These are phyloP conservation scores for Sitta europaea DNA, from an alignment of 2,113 vertebrate genomes.

Conservation along the genomic window DNA sequence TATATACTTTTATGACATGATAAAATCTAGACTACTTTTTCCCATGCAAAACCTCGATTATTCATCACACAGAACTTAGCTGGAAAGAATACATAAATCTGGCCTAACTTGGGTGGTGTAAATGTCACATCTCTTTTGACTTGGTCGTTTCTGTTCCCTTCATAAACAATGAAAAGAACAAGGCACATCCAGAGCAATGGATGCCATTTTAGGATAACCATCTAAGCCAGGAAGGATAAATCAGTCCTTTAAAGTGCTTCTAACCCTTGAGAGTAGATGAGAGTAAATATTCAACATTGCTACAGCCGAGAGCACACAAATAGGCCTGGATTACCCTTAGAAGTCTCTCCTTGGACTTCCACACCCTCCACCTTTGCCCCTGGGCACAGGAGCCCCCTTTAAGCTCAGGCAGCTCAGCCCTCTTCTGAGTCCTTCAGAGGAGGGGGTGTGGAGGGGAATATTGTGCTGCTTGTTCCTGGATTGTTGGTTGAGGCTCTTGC, in stretches of 20 bases:
- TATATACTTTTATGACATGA: background rate
- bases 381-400: background rate
- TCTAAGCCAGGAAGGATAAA: background rate
- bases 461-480: background rate
- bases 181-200: background rate
- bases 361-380: accelerated
- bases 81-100: background rate
- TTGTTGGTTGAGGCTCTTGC: background rate
- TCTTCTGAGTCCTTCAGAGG: accelerated
- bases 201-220: constrained; percentile 24
- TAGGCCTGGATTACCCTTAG: background rate
- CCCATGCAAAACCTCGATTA: background rate
- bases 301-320: background rate
- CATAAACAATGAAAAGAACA: background rate
- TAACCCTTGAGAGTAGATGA: background rate
- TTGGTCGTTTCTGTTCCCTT: background rate
- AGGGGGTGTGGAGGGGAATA: accelerated
- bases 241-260: background rate
- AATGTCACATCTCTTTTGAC: background rate
- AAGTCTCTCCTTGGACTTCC: background rate
- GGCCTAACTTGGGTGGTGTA: background rate
- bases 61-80: background rate
- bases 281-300: background rate
- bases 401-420: accelerated
- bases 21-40: background rate